These are phyloP conservation scores for Gadopsis marmoratus DNA, from an alignment of 2,797 vertebrate genomes.

Conservation along the genomic window DNA sequence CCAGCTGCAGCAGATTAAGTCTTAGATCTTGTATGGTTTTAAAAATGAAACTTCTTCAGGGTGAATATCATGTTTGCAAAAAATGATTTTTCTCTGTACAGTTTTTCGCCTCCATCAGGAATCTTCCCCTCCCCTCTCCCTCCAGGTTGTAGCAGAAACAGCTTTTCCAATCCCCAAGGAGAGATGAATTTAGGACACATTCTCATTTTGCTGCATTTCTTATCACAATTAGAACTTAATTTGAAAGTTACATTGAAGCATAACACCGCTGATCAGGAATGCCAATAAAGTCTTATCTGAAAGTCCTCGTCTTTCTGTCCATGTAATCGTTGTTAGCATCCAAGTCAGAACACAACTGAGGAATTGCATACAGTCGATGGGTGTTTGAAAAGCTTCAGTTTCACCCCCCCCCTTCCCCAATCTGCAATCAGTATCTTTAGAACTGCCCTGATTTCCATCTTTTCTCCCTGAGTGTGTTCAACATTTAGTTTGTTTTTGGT, in stretches of 20 bases:
- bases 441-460: conserved; percentile 71
- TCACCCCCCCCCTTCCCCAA: conserved; percentile 27
- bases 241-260: conserved; percentile 64
- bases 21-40: conserved; percentile 3
- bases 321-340: conserved; percentile 61
- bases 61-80: conserved; percentile 37
- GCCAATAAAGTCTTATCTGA: conserved; percentile 64
- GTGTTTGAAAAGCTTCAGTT: conserved; percentile 49
- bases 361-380: conserved; percentile 43
- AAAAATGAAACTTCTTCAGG: conserved; percentile 5
- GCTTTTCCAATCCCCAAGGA: conserved; percentile 65
- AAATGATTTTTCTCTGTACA: conserved; percentile 16
- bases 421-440: conserved; percentile 64
- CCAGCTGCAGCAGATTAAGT: conserved; percentile 16
- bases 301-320: conserved; percentile 47
- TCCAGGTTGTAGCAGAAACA: conserved; percentile 47
- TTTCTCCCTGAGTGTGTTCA: conserved; percentile 58
- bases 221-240: conserved; percentile 65
- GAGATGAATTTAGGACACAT: conserved; percentile 70
- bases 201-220: conserved; percentile 63
- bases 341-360: conserved; percentile 44
- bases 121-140: conserved; percentile 12
- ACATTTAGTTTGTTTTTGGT: conserved; percentile 65
- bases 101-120: conserved; percentile 26
- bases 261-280: conserved; percentile 56